Conservation (phyloP, 1,140 invertebrate species). For the Brachionus asplanchnoidis region DNA sequence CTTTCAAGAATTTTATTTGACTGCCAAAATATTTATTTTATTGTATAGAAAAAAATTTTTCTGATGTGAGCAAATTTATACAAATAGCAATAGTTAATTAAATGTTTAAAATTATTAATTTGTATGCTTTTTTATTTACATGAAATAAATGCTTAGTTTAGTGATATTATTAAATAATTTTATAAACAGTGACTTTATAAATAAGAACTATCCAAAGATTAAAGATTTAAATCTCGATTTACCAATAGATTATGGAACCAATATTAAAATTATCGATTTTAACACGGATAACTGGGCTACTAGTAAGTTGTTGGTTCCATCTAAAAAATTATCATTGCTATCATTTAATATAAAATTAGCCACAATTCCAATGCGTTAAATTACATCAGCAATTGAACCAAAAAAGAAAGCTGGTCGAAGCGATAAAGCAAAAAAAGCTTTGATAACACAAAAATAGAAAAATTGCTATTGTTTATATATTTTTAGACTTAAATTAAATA, state of each 20-base stretch:
- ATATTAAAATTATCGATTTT: not conserved
- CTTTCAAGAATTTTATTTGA: too few relatives aligned
- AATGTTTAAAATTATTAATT: too few relatives aligned
- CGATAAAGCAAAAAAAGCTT: not conserved
- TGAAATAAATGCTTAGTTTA: too few relatives aligned
- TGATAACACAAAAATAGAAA: too few relatives aligned
- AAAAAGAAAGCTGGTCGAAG: not conserved
- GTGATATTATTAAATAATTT: too few relatives aligned
- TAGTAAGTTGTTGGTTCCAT: not conserved
- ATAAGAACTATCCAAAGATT: not conserved
- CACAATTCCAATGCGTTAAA: not conserved
- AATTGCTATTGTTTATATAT: too few relatives aligned
- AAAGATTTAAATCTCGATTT: not conserved
- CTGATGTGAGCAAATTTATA: too few relatives aligned
- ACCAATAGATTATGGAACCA: not conserved
- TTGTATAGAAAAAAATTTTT: too few relatives aligned
- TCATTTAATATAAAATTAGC: not conserved
- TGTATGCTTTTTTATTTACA: too few relatives aligned
- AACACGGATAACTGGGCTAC: not conserved
- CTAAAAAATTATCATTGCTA: not conserved
- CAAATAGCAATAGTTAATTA: too few relatives aligned
- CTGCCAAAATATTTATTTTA: too few relatives aligned
- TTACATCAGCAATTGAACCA: not conserved
- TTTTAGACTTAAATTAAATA: too few relatives aligned
- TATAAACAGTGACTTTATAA: not conserved